These are phyloP conservation scores for Penaeus indicus DNA, from an alignment of 1,140 invertebrate genomes.

Conservation along the genomic window DNA sequence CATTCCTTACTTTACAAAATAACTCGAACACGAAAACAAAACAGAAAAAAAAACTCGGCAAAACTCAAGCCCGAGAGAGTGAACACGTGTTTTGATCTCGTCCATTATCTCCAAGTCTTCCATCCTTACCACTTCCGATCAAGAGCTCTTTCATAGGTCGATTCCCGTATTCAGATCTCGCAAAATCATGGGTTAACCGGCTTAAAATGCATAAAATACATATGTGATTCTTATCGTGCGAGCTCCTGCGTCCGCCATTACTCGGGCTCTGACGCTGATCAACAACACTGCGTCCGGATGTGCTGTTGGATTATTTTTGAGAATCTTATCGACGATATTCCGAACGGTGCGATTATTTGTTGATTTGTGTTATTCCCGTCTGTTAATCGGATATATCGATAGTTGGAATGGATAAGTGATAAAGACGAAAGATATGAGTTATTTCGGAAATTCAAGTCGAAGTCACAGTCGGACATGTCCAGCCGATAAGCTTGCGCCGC, in stretches of 20 bases:
- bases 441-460: constrained; percentile 7
- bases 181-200: constrained; percentile 44
- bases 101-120: no score
- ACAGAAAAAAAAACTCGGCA: no score
- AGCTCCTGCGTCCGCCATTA: constrained; percentile 54
- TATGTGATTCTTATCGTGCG: constrained; percentile 55
- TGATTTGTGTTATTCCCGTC: neutral
- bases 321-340: neutral
- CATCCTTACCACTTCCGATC: constrained; percentile 24
- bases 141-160: constrained; percentile 48
- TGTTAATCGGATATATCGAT: neutral
- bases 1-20: no score
- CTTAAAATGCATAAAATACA: constrained; percentile 57
- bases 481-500: constrained; percentile 45
- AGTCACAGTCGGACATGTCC: constrained; percentile 18
- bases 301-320: neutral
- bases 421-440: neutral
- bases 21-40: no score
- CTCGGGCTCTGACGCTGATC: constrained; percentile 63
- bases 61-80: no score
- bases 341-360: neutral
- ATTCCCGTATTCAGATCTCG: neutral
- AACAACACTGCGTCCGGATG: constrained; percentile 51
- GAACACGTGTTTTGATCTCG: no score
- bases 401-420: neutral